Evolutionary conservation across 1,140 invertebrate species (phyloP), one percentile per base, ranked within the genome.

Genomic region (Cydia strobilella): DNA sequence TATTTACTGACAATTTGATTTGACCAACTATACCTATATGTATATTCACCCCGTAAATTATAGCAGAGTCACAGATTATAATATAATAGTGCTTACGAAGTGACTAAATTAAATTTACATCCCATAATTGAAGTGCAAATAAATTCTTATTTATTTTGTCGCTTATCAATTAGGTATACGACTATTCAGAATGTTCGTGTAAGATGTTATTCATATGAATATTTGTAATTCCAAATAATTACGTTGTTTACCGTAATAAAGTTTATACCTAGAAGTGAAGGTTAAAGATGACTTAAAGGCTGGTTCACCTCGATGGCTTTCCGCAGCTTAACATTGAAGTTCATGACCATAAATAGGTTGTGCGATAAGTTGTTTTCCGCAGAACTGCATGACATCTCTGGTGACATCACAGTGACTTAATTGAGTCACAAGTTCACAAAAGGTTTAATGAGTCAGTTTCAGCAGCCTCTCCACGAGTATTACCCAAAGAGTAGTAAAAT

Each of bases 341-440:
- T 76, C 74, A 80, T 71, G 80, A 79, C 83, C 82, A 82, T 84
- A 82, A 79, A 85, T 78, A 85, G 82, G 73, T 54, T 18, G 51
- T 54, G 51, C 4, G 3, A 54, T 20, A 54, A 18, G n/a, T 20
- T n/a, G 66, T 72, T 20, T 71, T 76, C 74, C 51, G 69, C 42
- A 63, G 73, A 74, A 76, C 54, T 75, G 74, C 35, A 35, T 35
- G 31, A 74, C 74, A 76, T 42, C 72, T 63, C 62, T 75, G 77
- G 73, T 81, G 80, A 75, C 77, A 75, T 77, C 79, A 76, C 54
- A 39, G 42, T 63, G 51, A 54, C 3, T 54, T 54, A n/a, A 54
- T 20, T 54, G 0, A 54, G 3, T 54, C 51, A 54, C 6, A 54
- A 18, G n/a, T 18, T 20, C 15, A 18, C 6, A 18, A n/a, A 54